Conservation (phyloP, 2,888 invertebrate genomes). For the Cylindroiulus punctatus region DNA sequence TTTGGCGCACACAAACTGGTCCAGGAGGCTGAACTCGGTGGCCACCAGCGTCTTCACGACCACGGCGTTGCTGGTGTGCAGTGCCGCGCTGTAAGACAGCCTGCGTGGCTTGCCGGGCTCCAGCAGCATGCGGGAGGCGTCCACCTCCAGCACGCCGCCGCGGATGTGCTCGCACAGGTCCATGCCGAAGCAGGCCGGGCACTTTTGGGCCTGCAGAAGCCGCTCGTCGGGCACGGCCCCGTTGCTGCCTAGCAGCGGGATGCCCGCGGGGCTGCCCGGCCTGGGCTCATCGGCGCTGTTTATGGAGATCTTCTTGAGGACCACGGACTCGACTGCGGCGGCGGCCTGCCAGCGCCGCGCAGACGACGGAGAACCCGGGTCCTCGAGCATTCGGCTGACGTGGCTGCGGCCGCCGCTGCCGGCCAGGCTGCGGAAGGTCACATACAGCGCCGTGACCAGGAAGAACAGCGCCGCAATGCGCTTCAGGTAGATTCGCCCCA, state of each 20-base stretch:
- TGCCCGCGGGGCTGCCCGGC: background rate
- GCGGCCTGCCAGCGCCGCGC: background rate
- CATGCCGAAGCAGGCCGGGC: constrained; percentile 54
- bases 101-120: constrained; percentile 52
- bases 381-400: constrained; percentile 33
- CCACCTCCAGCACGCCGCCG: constrained; percentile 46
- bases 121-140: constrained; percentile 34
- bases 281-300: background rate
- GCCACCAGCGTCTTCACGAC: constrained; percentile 47
- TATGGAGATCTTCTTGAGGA: background rate
- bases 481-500: constrained; percentile 54
- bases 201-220: constrained; percentile 42
- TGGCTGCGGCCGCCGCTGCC: background rate
- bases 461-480: constrained; percentile 27
- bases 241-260: background rate
- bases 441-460: constrained; percentile 36
- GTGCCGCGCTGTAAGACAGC: constrained; percentile 23
- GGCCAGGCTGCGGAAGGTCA: background rate
- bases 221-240: constrained; percentile 45
- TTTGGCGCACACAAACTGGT: constrained; percentile 51
- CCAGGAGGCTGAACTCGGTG: constrained; percentile 51
- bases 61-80: constrained; percentile 40
- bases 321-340: background rate
- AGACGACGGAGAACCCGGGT: background rate
- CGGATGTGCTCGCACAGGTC: constrained; percentile 48